Conservation (phyloP, 2,113 vertebrate genomes). For the Myodes glareolus region DNA sequence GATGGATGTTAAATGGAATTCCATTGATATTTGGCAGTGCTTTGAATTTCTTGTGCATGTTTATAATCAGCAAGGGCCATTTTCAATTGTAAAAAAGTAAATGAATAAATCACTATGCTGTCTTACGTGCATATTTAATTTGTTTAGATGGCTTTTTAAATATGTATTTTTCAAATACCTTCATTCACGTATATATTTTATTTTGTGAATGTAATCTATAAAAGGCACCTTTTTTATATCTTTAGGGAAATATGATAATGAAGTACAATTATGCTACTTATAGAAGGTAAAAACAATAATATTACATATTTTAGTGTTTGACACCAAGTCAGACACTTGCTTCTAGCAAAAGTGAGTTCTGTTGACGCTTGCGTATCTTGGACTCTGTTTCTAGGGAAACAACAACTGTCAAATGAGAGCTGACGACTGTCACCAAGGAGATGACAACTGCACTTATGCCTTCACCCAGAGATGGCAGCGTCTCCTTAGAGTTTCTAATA, state of each 20-base stretch:
- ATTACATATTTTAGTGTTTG: background rate
- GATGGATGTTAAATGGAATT: background rate
- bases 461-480: background rate
- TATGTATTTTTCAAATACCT: background rate
- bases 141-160: background rate
- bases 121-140: background rate
- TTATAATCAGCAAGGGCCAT: background rate
- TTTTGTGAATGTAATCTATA: background rate
- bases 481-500: slow-evolving; percentile 44
- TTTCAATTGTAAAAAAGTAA: background rate
- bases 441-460: background rate
- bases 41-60: background rate
- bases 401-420: background rate
- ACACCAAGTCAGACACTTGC: background rate
- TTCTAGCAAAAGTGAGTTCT: background rate
- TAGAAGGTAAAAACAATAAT: background rate
- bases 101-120: background rate
- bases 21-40: background rate
- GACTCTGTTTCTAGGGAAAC: background rate
- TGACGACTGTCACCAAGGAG: background rate
- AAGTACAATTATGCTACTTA: background rate
- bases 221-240: background rate
- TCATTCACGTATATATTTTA: background rate
- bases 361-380: background rate
- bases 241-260: background rate